Evolutionary conservation across 2,888 invertebrate genomes (phyloP), one percentile per base, ranked within the genome.

Genomic region (Copidosoma aretas): DNA sequence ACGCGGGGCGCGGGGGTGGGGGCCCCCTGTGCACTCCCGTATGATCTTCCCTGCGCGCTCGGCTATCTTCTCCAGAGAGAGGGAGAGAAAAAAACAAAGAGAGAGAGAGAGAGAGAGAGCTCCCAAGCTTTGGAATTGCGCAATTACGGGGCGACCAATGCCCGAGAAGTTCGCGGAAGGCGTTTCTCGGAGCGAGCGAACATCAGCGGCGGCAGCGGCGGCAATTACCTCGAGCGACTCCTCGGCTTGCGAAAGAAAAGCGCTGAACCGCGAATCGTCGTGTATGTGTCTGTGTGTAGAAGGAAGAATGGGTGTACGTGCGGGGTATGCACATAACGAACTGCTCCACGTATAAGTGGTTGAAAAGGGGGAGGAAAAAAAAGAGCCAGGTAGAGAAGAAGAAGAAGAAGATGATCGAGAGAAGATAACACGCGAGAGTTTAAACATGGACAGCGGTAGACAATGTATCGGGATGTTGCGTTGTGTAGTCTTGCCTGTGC

Each of bases 111-210:
- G 60, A 17, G 8, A 21, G 19, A 25, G 60, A 25, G 60, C 41
- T 43, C 54, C 19, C 25, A 21, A 59, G 65, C 66, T 67, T 70
- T 57, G 67, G 70, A 67, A 70, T 70, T 70, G 70, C 67, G 70
- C 70, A 60, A 67, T 64, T 65, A 70, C 70, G 59, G 32, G 32
- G 54, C 62, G 68, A 59, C 68, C 69, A 57, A 65, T 67, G 56
- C 58, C 53, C 24, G 54, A 49, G 54, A 60, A 60, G 59, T 69
- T 61, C 69, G 60, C 25, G 51, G 54, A 58, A 67, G 60, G 60
- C 53, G 68, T 66, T 52, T 58, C 59, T 60, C 43, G 4, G 58
- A n/a, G 12, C 46, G 56, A 65, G 52, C 59, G n/a, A 53, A n/a
- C n/a, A n/a, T n/a, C 52, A n/a, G 57, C 61, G 54, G 57, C 43